These are phyloP conservation scores for Drosophila willistoni DNA, from an alignment of 1,140 invertebrate genomes.

Conservation along the genomic window DNA sequence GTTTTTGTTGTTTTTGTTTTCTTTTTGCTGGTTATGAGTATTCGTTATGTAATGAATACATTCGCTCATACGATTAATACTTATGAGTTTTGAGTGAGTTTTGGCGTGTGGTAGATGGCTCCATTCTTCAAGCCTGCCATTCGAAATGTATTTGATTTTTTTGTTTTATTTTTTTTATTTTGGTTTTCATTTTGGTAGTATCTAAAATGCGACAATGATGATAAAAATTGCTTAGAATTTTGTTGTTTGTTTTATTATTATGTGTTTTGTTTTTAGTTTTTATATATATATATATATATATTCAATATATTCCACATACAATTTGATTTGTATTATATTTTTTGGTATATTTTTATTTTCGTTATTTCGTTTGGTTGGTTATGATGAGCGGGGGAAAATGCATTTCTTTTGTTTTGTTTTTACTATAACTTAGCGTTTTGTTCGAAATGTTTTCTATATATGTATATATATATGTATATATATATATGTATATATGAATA, in stretches of 20 bases:
- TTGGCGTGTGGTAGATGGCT: constrained; percentile 7
- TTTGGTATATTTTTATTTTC: constrained; percentile 38
- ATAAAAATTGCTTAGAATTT: constrained; percentile 74
- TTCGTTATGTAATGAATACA: constrained; percentile 54
- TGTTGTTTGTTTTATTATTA: constrained; percentile 37
- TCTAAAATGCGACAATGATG: constrained; percentile 72
- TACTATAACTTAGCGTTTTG: constrained; percentile 36
- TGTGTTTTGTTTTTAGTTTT: constrained; percentile 19
- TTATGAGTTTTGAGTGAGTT: constrained; percentile 11
- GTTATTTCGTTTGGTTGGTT: constrained; percentile 51
- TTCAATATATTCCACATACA: constrained; percentile 39
- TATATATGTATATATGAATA: constrained; percentile 45
- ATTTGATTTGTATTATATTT: constrained; percentile 48
- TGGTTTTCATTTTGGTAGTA: constrained; percentile 28
- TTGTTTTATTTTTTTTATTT: background rate
- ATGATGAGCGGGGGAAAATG: constrained; percentile 64
- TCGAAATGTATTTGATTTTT: constrained; percentile 34
- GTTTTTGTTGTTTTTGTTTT: constrained; percentile 40
- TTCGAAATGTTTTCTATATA: constrained; percentile 70
- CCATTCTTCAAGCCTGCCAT: constrained; percentile 16
- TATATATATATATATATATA: constrained; percentile 23
- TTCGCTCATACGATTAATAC: constrained; percentile 25
- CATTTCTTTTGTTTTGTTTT: constrained; percentile 66
- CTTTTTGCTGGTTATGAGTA: constrained; percentile 35
- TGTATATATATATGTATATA: constrained; percentile 44